Base-by-base conservation (phyloP, 2,888 invertebrate genomes). In the Galerucella calmariensis region DNA sequence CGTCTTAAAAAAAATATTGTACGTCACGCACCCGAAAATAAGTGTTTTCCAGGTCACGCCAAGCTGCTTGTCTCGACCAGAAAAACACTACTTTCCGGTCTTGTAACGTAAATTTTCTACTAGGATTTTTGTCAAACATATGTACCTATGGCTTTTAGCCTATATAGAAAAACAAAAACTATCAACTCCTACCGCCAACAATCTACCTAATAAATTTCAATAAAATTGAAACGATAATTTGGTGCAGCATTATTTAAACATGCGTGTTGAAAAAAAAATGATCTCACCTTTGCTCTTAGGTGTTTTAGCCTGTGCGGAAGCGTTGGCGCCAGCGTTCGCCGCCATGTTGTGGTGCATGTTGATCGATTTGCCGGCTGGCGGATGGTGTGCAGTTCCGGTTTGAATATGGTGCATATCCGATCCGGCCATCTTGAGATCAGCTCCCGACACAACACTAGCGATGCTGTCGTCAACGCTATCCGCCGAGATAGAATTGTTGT, bases 381-480 rank as follows among this genome's bases (percentile, higher is more conserved):
- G 67, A 16, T 74, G 71, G n/a, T 72, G 72, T 58, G 70, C 71
- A 71, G 70, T 59, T 68, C 73, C 66, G 56, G 63, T 44, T 65
- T 71, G 71, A 35, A 27, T 75, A 71, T 77, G 78, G 72, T 75
- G 73, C 51, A 75, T 75, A 24, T 75, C 81, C 62, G 76, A 76
- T 51, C 78, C 73, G 56, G 59, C 56, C 59, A 79, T 72, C 85
- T 90, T 90, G 81, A 89, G 85, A 85, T 90, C 90, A 63, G 89
- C 88, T 69, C 89, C 90, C 84, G 90, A 88, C 73, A 90, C 88
- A 82, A 91, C 89, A 83, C 88, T 89, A 72, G 90, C 89, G 85
- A 90, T 89, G 85, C 89, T 89, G 84, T 90, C 89, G 89, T 92
- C 91, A 81, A 92, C 88, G 84, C 88, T 92, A 82, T 93, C 93